These are phyloP conservation scores for Zaprionus lachaisei DNA, from an alignment of 1,140 invertebrate species.

Conservation along the genomic window DNA sequence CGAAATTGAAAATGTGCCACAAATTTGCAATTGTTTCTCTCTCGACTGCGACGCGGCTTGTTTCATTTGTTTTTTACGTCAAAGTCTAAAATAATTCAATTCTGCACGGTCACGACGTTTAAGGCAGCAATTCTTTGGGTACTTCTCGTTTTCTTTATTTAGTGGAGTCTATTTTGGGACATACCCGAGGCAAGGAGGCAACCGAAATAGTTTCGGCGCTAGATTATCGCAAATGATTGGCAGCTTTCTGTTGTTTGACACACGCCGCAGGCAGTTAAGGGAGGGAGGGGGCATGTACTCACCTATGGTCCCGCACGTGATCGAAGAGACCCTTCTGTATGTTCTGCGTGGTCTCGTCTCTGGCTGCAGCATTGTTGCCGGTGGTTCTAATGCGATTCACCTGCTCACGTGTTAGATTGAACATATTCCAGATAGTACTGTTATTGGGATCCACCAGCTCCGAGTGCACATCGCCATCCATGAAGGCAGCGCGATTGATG, in stretches of 20 bases:
- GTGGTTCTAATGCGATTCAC: conserved; percentile 64
- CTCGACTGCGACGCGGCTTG: too few species aligned
- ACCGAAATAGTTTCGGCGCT: conserved; percentile 20
- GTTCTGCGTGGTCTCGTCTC: conserved; percentile 43
- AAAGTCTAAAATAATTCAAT: too few species aligned
- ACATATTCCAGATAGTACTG: conserved; percentile 66
- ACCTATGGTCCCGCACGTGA: conserved; percentile 54
- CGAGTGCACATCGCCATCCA: conserved; percentile 66
- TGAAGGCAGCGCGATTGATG: conserved; percentile 57
- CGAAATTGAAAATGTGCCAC: not conserved
- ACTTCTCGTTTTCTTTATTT: not conserved
- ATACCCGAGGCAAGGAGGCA: not conserved
- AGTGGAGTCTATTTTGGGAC: conserved; percentile 13
- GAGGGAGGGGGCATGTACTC: conserved; percentile 31
- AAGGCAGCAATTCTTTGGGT: not conserved
- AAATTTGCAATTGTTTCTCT: conserved; percentile 16
- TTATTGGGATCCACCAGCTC: conserved; percentile 75
- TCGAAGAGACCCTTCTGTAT: conserved; percentile 39
- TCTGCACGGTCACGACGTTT: not conserved
- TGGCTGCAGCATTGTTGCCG: conserved; percentile 47
- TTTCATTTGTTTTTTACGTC: not conserved
- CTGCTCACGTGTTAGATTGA: conserved; percentile 75
- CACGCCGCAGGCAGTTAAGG: not conserved
- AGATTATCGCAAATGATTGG: conserved; percentile 47
- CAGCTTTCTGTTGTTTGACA: conserved; percentile 10